Percentiles rank a stretch among this genome's conserved stretches.
phyloP scores from a whole-genome alignment of 1,140 invertebrate species.

The Camponotus floridanus region DNA sequence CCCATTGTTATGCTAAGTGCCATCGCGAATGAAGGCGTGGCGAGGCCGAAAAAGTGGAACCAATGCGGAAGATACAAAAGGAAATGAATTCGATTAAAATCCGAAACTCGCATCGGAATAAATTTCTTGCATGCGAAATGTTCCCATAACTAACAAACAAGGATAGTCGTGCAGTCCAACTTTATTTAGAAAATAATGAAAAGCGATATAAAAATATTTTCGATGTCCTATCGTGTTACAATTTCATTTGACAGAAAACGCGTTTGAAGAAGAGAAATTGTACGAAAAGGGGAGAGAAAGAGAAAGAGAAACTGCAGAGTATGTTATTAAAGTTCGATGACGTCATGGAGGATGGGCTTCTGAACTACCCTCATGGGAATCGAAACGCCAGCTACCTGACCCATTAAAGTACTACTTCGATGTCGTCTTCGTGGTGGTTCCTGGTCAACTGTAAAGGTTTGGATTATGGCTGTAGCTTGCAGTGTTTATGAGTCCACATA shows the following conservation, averaged over 20 bases:
- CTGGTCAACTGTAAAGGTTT: constrained; percentile 77
- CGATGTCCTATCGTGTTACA: not conserved
- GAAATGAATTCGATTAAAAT: constrained; percentile 52
- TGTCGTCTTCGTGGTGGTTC: constrained; percentile 67
- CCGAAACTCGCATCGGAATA: constrained; percentile 35
- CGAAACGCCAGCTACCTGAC: constrained; percentile 74
- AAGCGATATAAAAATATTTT: not conserved
- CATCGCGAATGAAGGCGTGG: constrained; percentile 59
- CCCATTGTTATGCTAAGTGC: constrained; percentile 82
- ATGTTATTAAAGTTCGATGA: constrained; percentile 71
- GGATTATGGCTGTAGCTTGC: constrained; percentile 75
- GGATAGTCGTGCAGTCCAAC: not conserved
- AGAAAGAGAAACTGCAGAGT: not conserved
- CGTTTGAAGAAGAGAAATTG: not conserved
- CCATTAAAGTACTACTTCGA: constrained; percentile 75
- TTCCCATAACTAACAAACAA: not conserved
- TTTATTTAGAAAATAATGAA: not conserved
- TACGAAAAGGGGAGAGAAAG: not conserved
- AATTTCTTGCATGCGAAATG: constrained; percentile 14
- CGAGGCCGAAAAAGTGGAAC: constrained; percentile 16
- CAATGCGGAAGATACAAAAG: constrained; percentile 39
- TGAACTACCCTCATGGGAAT: constrained; percentile 75
- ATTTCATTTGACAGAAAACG: not conserved
- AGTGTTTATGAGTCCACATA: constrained; percentile 81
- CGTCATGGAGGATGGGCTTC: constrained; percentile 59